A percentile compares a stretch with the other conserved stretches of the same genome.
Evolutionary conservation across 2,888 invertebrate genomes (phyloP).

Genomic region (Panopea generosa): DNA sequence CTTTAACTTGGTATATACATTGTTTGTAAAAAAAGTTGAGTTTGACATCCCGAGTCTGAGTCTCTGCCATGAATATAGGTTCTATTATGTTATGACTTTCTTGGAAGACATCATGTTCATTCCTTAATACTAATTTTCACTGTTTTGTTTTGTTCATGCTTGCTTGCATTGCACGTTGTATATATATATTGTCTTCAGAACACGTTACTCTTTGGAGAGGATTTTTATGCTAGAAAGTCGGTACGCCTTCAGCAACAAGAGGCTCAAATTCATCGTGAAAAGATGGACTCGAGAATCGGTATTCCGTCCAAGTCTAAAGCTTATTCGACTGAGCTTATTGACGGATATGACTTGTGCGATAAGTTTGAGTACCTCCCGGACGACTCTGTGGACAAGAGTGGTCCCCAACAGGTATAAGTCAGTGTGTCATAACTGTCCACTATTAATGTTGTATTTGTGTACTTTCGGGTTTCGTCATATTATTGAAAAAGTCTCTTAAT

Average conservation of each 20-base stretch:
- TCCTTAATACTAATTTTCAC: too few species aligned
- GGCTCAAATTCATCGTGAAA: slow-evolving; percentile 64
- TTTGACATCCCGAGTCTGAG: too few species aligned
- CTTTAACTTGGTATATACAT: too few species aligned
- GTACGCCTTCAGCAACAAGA: slow-evolving; percentile 72
- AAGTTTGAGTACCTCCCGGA: slow-evolving; percentile 86
- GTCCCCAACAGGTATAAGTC: slow-evolving; percentile 8
- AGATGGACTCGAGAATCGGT: slow-evolving; percentile 58
- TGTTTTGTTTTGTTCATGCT: too few species aligned
- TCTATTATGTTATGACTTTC: too few species aligned
- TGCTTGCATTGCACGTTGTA: slow-evolving; percentile 56
- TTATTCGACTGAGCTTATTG: slow-evolving; percentile 63
- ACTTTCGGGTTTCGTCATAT: not conserved
- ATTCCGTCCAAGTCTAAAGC: slow-evolving; percentile 67
- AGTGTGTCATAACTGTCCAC: not conserved
- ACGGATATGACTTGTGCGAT: slow-evolving; percentile 87
- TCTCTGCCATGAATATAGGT: too few species aligned
- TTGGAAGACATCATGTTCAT: too few species aligned
- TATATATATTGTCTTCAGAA: slow-evolving; percentile 47
- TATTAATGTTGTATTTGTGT: slow-evolving; percentile 6
- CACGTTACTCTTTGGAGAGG: slow-evolving; percentile 69
- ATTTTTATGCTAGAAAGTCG: slow-evolving; percentile 76
- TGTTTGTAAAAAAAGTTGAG: too few species aligned
- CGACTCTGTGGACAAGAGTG: slow-evolving; percentile 70
- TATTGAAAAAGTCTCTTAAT: not conserved